Percentiles rank a stretch among this genome's conserved stretches.
Conservation (phyloP, 2,797 vertebrate species). For the Myotis myotis region DNA sequence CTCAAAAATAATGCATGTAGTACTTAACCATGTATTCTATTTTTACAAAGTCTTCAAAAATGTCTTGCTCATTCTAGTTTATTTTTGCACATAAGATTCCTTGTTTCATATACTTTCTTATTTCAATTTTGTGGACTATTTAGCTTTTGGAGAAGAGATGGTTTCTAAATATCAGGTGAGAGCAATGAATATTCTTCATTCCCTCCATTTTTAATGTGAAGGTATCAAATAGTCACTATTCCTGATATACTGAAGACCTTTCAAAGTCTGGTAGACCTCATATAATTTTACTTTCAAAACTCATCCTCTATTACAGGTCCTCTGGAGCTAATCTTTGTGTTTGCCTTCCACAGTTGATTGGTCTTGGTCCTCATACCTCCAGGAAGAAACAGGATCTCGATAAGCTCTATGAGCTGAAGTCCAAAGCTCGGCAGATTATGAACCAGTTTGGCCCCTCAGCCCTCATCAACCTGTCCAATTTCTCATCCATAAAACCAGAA, state of each 20-base stretch:
- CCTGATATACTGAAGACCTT: neutral
- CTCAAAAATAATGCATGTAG: conserved; percentile 61
- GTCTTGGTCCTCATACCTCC: conserved; percentile 84
- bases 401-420: conserved; percentile 83
- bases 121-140: conserved; percentile 65
- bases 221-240: conserved; percentile 17
- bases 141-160: conserved; percentile 61
- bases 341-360: conserved; percentile 84
- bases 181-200: conserved; percentile 50
- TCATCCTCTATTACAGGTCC: neutral
- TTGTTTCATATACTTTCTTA: conserved; percentile 59
- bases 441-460: conserved; percentile 88
- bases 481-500: conserved; percentile 88
- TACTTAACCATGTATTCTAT: conserved; percentile 49
- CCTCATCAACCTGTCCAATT: conserved; percentile 88
- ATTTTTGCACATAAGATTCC: conserved; percentile 30
- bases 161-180: conserved; percentile 68
- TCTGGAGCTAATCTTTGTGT: conserved; percentile 44
- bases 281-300: conserved; percentile 45
- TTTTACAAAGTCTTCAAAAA: conserved; percentile 47
- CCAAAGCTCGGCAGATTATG: conserved; percentile 87
- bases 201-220: conserved; percentile 14
- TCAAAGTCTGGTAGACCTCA: neutral
- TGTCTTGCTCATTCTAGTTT: conserved; percentile 42
- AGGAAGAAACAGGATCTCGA: conserved; percentile 85